These are phyloP conservation scores for Bilobella aurantiaca DNA, from an alignment of 1,140 invertebrate species.

Conservation along the genomic window DNA sequence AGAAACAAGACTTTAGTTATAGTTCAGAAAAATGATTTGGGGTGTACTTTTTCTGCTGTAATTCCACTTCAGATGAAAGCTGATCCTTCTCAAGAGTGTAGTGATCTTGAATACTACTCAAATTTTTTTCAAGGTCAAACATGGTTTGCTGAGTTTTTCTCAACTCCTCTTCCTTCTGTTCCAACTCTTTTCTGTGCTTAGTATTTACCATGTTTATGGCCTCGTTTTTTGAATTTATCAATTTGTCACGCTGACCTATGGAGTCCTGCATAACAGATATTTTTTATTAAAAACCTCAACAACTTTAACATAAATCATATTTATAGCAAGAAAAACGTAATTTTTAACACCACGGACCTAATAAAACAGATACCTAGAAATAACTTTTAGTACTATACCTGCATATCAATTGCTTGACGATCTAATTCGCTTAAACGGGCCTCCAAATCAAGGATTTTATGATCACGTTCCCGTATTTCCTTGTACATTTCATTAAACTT, in stretches of 20 bases:
- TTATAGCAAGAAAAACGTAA: too few relatives aligned
- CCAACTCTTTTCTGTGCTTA: slow-evolving; percentile 20
- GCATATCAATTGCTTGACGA: slow-evolving; percentile 17
- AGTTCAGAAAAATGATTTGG: too few relatives aligned
- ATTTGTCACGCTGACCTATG: slow-evolving; percentile 19
- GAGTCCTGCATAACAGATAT: too few relatives aligned
- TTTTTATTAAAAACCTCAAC: too few relatives aligned
- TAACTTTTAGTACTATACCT: slow-evolving; percentile 6
- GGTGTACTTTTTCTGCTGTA: too few relatives aligned
- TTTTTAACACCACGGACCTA: not conserved
- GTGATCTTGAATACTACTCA: slow-evolving; percentile 15
- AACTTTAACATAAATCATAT: too few relatives aligned
- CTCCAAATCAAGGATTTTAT: slow-evolving; percentile 21
- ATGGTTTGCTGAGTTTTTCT: slow-evolving; percentile 19
- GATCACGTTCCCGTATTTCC: slow-evolving; percentile 21
- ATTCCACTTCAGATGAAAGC: slow-evolving; percentile 5
- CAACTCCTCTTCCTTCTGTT: slow-evolving; percentile 19
- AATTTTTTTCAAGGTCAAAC: slow-evolving; percentile 22
- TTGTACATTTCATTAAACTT: slow-evolving; percentile 24
- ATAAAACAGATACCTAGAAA: not conserved
- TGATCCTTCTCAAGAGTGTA: slow-evolving; percentile 20
- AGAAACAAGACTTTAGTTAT: too few relatives aligned
- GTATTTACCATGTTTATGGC: slow-evolving; percentile 22
- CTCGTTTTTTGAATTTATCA: slow-evolving; percentile 26
- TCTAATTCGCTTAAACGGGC: slow-evolving; percentile 16